Conservation (phyloP, 2,888 invertebrate species). For the Noctua comes region DNA sequence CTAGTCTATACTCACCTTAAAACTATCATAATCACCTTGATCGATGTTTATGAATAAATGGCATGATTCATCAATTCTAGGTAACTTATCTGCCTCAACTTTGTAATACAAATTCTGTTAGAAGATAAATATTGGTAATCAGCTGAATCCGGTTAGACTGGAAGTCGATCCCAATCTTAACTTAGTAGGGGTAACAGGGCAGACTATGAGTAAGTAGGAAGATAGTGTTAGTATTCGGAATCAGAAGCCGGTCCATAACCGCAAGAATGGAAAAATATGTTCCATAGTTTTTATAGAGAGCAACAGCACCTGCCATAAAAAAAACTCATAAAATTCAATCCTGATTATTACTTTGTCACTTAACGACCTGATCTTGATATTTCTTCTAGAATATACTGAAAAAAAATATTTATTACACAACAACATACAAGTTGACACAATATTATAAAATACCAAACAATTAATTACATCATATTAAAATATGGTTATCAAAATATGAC, state of each 20-base stretch:
- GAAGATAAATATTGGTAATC: background rate
- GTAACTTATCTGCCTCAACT: background rate
- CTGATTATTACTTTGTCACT: background rate
- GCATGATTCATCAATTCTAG: background rate
- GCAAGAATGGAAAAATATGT: background rate
- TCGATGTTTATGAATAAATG: background rate
- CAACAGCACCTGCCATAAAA: background rate
- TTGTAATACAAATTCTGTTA: background rate
- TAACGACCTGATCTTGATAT: background rate
- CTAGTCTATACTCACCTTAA: no score
- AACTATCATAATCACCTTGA: background rate
- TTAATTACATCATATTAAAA: slow-evolving; percentile 16
- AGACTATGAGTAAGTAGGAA: background rate
- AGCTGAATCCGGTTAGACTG: background rate
- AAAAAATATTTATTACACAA: background rate
- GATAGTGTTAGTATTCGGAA: background rate
- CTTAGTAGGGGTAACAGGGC: no score
- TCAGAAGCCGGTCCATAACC: no score
- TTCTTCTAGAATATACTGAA: background rate
- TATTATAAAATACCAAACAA: background rate
- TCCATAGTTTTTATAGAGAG: background rate
- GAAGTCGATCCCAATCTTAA: background rate
- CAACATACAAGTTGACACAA: background rate
- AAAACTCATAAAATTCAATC: slow-evolving; percentile 3
- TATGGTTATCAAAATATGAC: background rate